These are phyloP conservation scores for Cephus nigrinus DNA, from an alignment of 2,888 invertebrate genomes.

Conservation along the genomic window DNA sequence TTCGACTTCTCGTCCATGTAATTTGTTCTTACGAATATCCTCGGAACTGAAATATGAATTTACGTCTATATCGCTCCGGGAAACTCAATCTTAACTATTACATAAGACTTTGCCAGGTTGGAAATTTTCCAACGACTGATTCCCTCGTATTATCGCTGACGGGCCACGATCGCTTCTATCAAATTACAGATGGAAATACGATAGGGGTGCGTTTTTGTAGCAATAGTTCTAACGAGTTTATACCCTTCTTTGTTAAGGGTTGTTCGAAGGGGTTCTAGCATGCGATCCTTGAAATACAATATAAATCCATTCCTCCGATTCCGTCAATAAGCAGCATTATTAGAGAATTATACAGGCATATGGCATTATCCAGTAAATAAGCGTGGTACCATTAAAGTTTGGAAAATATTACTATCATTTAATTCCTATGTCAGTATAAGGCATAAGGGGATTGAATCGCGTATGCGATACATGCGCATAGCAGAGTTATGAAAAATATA, in stretches of 20 bases:
- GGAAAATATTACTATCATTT: too few species aligned
- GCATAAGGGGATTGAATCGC: background rate
- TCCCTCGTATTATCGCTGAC: background rate
- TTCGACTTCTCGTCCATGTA: constrained; percentile 8
- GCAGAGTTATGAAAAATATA: background rate
- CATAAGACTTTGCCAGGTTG: background rate
- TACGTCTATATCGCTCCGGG: background rate
- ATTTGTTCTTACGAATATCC: background rate
- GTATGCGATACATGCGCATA: background rate
- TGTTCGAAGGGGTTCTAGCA: background rate
- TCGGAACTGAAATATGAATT: background rate
- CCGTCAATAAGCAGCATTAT: background rate
- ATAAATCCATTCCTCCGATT: background rate
- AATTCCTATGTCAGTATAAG: too few species aligned
- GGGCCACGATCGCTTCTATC: constrained; percentile 2
- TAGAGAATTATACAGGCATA: background rate
- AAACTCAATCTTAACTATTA: background rate
- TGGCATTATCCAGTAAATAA: background rate
- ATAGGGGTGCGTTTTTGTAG: constrained; percentile 14
- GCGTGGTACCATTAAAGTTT: background rate
- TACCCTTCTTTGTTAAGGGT: constrained; percentile 10
- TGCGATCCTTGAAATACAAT: background rate
- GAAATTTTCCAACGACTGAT: background rate
- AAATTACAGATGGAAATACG: background rate
- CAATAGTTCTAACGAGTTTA: constrained; percentile 29